Evolutionary conservation across 1,140 invertebrate species (phyloP).

Genomic region (Copidosoma floridanum): DNA sequence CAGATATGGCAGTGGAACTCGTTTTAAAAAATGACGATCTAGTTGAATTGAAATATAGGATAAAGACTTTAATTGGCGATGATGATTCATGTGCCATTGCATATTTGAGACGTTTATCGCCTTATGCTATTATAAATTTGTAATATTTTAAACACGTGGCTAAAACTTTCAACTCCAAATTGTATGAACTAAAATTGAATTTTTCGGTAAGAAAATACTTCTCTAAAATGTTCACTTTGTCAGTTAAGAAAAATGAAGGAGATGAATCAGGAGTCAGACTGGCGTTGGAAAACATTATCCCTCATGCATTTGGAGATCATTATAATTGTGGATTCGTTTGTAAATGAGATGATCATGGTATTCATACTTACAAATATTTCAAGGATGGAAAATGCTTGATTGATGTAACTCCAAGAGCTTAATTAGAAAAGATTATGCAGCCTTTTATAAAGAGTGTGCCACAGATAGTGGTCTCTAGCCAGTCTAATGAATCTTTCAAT

Average conservation of each 20-base stretch:
- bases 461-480: slow-evolving; percentile 16
- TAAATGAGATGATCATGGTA: neutral
- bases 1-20: slow-evolving; percentile 15
- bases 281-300: slow-evolving; percentile 6
- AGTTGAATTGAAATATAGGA: neutral
- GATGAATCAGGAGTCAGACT: neutral
- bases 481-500: slow-evolving; percentile 17
- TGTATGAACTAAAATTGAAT: slow-evolving; percentile 7
- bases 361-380: slow-evolving; percentile 12
- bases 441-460: slow-evolving; percentile 6
- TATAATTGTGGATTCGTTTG: neutral
- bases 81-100: too few species aligned
- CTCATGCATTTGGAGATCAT: slow-evolving; percentile 12
- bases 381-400: slow-evolving; percentile 9
- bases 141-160: slow-evolving; percentile 11
- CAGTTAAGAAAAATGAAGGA: slow-evolving; percentile 2
- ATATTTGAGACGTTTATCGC: slow-evolving; percentile 7
- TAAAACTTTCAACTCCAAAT: slow-evolving; percentile 9
- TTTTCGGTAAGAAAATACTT: slow-evolving; percentile 6
- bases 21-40: slow-evolving; percentile 7
- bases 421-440: slow-evolving; percentile 16
- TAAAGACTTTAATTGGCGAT: slow-evolving; percentile 18
- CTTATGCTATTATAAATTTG: slow-evolving; percentile 10
- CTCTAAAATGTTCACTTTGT: slow-evolving; percentile 4
- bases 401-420: neutral